Base-by-base conservation (phyloP, 2,888 invertebrate species). In the Dendrolimus pini region DNA sequence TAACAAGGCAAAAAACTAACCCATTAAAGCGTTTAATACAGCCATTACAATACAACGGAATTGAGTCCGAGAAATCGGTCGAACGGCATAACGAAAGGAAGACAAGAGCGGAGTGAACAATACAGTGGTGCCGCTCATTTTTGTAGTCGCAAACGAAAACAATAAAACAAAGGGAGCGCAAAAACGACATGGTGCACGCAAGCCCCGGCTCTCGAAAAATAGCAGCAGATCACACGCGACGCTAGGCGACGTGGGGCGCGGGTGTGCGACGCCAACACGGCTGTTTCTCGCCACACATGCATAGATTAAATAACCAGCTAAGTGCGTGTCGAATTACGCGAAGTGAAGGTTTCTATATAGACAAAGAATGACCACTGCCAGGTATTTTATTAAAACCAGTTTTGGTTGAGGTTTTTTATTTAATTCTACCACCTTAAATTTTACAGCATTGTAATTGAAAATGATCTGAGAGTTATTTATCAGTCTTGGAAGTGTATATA, bases 121-220 rank as follows among this genome's bases (percentile, higher is more conserved):
- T 82, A 83, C 77, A 77, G 75, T 69, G 71, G 70, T 71, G 80
- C 74, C 78, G 80, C 75, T 83, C 84, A 83, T 83, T 85, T 85
- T 78, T 80, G 78, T 79, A 75, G 72, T 75, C 74, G 65, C 77
- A 76, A 78, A 79, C 75, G 76, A 81, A 82, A 82, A 84, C 81
- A 87, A 85, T 82, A 83, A 84, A 85, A 85, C 82, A 83, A 82
- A 81, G 81, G 77, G 78, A 77, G 76, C 76, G 80, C 80, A 83
- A 84, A 85, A 83, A 83, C 78, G 77, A 77, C 79, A 71, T 68
- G 65, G 76, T 68, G 69, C 86, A 85, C 84, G 86, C 86, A 81
- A 85, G 77, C 78, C 66, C 30, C 74, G 70, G 75, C 77, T 78
- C 79, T 82, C 80, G 82, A 82, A 83, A 85, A 84, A 83, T 82